Evolutionary conservation across 2,888 invertebrate genomes (phyloP), one percentile per base, ranked within the genome.

Genomic region (Thereva unica): DNA sequence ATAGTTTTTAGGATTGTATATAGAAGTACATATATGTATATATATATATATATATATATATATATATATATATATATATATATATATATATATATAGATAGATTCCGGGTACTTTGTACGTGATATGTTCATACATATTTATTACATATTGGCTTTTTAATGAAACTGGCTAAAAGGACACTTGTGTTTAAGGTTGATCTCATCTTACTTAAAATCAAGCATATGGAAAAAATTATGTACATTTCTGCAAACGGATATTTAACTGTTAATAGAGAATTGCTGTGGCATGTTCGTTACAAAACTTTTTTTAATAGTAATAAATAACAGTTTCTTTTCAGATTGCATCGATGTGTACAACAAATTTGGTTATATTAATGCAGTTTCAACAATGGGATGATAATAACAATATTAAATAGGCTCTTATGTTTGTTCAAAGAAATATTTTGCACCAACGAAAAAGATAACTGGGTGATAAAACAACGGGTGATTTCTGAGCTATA

Each of bases 351-450:
- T 55, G 65, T 10, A 61, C 45, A 3, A 70, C 70, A 7, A 67
- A 70, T 41, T 64, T 70, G 68, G 66, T 70, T 41, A 67, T 70
- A n/a, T 64, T 70, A 44, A 68, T 70, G 64, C 70, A 70, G 47
- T 70, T 70, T 57, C 68, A 70, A 55, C 70, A 68, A 64, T 68
- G 57, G 57, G 70, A 70, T 42, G 70, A 70, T n/a, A 42, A 49
- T 10, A 49, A 10, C 5, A 23, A 45, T 9, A 23, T 23, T 23
- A 23, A 23, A 23, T 23, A 23, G 23, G 23, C 23, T 23, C 23
- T 23, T 23, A 23, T 23, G 23, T 23, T 23, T 23, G 23, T 23
- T 23, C 23, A 23, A 23, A 2, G 2, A 23, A 23, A 23, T 2
- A 23, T 23, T 23, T 23, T 23, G 23, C 23, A 23, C 1, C 23